Percentiles rank a stretch among this genome's conserved stretches.
These are phyloP conservation scores for Spondyliosoma cantharus DNA, from an alignment of 2,797 vertebrate genomes.

Conservation along the genomic window DNA sequence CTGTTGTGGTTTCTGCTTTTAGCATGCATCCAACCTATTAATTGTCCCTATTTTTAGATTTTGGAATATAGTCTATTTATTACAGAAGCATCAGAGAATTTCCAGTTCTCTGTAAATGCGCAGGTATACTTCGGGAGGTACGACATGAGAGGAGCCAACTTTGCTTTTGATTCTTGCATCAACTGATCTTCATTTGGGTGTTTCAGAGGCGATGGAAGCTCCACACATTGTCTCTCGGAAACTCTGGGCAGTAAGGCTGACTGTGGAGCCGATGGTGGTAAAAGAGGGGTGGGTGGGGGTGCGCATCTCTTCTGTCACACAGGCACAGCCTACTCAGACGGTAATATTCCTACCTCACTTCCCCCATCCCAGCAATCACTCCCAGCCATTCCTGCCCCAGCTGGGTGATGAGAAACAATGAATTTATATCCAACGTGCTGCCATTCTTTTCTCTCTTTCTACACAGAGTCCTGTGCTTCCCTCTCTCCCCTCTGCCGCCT, in stretches of 20 bases:
- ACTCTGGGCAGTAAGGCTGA: conserved; percentile 42
- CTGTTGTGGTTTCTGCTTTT: conserved; percentile 56
- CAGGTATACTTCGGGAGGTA: conserved; percentile 33
- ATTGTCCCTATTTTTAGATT: conserved; percentile 69
- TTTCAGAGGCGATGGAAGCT: conserved; percentile 44
- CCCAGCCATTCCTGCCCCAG: conserved; percentile 68
- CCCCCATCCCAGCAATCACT: conserved; percentile 74
- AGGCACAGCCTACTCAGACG: conserved; percentile 57
- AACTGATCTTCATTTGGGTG: conserved; percentile 58
- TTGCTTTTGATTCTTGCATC: conserved; percentile 24
- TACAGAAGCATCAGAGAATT: conserved; percentile 51
- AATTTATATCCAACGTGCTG: conserved; percentile 78
- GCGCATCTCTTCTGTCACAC: conserved; percentile 61
- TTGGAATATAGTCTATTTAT: conserved; percentile 30
- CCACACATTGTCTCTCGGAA: conserved; percentile 47
- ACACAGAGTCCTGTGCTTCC: conserved; percentile 64
- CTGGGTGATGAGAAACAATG: conserved; percentile 83
- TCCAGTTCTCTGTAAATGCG: conserved; percentile 45
- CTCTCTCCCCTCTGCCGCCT: conserved; percentile 67
- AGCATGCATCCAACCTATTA: conserved; percentile 62
- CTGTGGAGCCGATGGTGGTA: conserved; percentile 47
- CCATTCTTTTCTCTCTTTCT: conserved; percentile 75
- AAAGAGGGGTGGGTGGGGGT: conserved; percentile 22
- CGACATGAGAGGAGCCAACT: conserved; percentile 49
- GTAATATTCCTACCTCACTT: conserved; percentile 68